Evolutionary conservation across 1,140 invertebrate genomes (phyloP).

Genomic region (Ooceraea biroi): DNA sequence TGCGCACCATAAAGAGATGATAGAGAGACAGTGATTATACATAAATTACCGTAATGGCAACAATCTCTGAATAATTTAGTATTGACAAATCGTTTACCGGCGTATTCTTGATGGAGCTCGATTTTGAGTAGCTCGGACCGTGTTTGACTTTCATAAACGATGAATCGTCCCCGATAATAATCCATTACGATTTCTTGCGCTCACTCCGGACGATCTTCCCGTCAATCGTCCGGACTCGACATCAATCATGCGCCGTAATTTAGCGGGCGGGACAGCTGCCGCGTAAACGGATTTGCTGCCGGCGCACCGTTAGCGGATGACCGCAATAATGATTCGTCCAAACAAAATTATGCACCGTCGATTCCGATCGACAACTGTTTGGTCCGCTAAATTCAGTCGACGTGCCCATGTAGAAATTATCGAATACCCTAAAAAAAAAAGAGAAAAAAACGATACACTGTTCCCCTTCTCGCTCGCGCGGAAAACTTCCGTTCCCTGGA

Average conservation of each 20-base stretch:
- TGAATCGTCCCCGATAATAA: conserved; percentile 54
- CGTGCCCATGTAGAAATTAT: conserved; percentile 29
- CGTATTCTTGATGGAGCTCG: not conserved
- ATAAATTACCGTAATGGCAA: not conserved
- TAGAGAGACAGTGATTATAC: not conserved
- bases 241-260: conserved; percentile 71
- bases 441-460: not conserved
- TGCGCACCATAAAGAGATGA: not conserved
- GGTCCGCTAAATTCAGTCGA: conserved; percentile 55
- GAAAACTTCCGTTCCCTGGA: conserved; percentile 1
- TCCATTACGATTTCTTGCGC: conserved; percentile 54
- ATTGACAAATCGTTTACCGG: conserved; percentile 36
- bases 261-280: conserved; percentile 65
- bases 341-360: conserved; percentile 76
- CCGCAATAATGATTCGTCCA: conserved; percentile 78
- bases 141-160: conserved; percentile 47
- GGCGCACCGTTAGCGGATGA: conserved; percentile 66
- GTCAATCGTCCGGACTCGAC: conserved; percentile 52
- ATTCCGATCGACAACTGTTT: conserved; percentile 64
- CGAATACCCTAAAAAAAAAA: not conserved
- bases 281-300: conserved; percentile 68
- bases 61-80: conserved; percentile 22
- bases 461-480: not conserved
- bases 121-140: conserved; percentile 4
- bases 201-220: conserved; percentile 53